Conservation (phyloP, 2,113 vertebrate genomes). For the Castor canadensis region DNA sequence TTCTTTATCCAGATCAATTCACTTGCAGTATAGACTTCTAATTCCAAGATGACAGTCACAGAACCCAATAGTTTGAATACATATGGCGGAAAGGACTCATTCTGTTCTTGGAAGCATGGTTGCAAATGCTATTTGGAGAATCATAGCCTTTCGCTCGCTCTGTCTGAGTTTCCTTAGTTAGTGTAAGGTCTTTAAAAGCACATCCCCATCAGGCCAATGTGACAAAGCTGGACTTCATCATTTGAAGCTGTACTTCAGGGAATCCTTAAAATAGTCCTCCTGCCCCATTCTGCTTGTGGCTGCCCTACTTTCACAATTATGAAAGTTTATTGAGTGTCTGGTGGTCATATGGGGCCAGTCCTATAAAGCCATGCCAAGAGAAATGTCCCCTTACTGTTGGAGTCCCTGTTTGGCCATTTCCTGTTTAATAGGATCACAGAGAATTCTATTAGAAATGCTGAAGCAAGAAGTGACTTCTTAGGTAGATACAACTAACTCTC, state of each 20-base stretch:
- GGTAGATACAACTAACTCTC: not conserved
- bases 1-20: not conserved
- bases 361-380: not conserved
- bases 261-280: slow-evolving; percentile 68
- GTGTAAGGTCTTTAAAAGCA: slow-evolving; percentile 60
- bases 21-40: not conserved
- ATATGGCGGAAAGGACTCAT: not conserved
- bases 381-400: not conserved
- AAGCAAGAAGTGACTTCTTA: not conserved
- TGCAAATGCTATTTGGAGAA: slow-evolving; percentile 30
- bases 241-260: slow-evolving; percentile 66
- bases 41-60: not conserved
- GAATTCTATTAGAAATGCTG: not conserved
- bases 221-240: slow-evolving; percentile 48
- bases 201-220: not conserved
- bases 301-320: slow-evolving; percentile 69
- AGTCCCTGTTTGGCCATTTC: slow-evolving; percentile 6
- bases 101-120: not conserved
- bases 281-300: not conserved
- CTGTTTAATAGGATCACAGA: not conserved
- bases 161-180: not conserved
- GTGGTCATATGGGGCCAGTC: slow-evolving; percentile 43
- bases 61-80: not conserved
- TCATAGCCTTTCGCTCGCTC: not conserved
- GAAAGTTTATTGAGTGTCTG: slow-evolving; percentile 51